Evolutionary conservation across 1,140 invertebrate species (phyloP).

Genomic region (Drosophila yakuba): DNA sequence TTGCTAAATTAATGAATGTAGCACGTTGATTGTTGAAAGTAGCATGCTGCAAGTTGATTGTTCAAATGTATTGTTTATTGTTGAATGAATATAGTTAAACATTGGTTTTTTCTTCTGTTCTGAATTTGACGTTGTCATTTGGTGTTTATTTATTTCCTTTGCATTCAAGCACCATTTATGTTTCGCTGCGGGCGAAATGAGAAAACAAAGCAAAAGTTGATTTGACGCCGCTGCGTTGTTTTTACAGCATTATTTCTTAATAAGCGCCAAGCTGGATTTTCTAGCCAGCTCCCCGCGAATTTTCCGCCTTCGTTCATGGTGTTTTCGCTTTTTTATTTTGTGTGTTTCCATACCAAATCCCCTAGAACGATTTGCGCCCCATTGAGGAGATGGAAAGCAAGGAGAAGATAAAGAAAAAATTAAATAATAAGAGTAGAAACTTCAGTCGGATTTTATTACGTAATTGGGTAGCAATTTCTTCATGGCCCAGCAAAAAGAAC

Average conservation of each 20-base stretch:
- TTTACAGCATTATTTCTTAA: slow-evolving; percentile 77
- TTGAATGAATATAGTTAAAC: no score
- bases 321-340: slow-evolving; percentile 5
- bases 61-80: no score
- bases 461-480: slow-evolving; percentile 83
- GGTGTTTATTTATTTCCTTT: slow-evolving; percentile 9
- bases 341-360: slow-evolving; percentile 21
- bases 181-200: slow-evolving; percentile 27
- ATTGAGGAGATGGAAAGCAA: slow-evolving; percentile 2
- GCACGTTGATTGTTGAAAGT: no score
- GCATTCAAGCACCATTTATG: slow-evolving; percentile 33
- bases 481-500: slow-evolving; percentile 57
- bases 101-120: background rate
- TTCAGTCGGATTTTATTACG: slow-evolving; percentile 83
- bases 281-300: background rate
- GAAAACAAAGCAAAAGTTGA: slow-evolving; percentile 59
- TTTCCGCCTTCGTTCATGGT: background rate
- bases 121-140: background rate
- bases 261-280: slow-evolving; percentile 66
- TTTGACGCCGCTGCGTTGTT: slow-evolving; percentile 72
- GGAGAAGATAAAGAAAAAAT: slow-evolving; percentile 67
- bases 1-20: no score
- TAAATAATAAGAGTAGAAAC: slow-evolving; percentile 81
- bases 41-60: no score
- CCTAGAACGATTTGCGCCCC: slow-evolving; percentile 38